Conservation (phyloP, 2,888 invertebrate genomes). For the Ellobium chinense region DNA sequence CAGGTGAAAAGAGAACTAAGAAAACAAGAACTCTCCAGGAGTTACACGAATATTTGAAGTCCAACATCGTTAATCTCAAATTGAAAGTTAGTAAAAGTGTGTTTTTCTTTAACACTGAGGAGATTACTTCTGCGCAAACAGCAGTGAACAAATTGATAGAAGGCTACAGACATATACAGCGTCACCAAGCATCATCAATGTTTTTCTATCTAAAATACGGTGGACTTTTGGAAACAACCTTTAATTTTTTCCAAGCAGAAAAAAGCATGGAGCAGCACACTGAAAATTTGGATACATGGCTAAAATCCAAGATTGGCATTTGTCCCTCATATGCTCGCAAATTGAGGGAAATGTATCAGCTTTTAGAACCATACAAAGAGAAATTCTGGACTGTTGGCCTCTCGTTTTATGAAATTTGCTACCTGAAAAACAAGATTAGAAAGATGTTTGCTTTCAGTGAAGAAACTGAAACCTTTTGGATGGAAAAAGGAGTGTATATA, state of each 20-base stretch:
- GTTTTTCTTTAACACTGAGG: background rate
- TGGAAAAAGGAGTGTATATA: background rate
- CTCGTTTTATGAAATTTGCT: background rate
- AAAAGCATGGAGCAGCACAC: no score
- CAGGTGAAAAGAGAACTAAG: background rate
- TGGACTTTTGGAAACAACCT: background rate
- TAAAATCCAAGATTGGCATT: background rate
- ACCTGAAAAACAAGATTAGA: background rate
- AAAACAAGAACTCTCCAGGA: background rate
- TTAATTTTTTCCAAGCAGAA: background rate
- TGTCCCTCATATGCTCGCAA: background rate
- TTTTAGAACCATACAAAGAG: background rate
- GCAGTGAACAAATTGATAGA: background rate
- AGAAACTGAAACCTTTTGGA: background rate
- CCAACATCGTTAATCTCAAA: background rate
- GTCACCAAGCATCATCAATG: background rate
- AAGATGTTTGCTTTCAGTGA: background rate
- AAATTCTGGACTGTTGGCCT: background rate
- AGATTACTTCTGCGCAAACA: background rate
- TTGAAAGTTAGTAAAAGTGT: background rate
- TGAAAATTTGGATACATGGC: background rate
- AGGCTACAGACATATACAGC: background rate
- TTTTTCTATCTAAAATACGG: background rate
- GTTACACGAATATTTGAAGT: background rate
- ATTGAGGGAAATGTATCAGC: background rate